phyloP scores from a whole-genome alignment of 37 sponge, comb jelly and placozoan genomes.

The Hormiphora californensis region DNA sequence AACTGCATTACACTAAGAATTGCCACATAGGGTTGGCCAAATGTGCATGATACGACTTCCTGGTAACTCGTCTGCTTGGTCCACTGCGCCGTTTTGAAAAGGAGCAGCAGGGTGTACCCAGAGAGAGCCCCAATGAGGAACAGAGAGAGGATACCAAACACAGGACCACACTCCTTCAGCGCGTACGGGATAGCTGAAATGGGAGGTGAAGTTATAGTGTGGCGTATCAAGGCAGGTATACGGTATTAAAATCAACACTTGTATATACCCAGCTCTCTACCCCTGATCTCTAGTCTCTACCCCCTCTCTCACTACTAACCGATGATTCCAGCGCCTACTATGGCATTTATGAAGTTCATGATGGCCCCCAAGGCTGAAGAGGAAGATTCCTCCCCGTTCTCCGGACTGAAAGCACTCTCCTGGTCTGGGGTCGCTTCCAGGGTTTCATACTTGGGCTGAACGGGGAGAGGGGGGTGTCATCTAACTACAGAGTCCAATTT shows the following conservation, averaged over 20 bases:
- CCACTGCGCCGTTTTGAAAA: conserved; percentile 27
- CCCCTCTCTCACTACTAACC: too few relatives aligned
- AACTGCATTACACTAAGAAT: conserved; percentile 39
- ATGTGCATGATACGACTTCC: conserved; percentile 35
- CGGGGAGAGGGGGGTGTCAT: neutral
- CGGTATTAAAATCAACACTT: too few relatives aligned
- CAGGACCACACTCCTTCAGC: conserved; percentile 47
- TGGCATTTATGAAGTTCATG: conserved; percentile 54
- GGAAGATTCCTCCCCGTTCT: neutral
- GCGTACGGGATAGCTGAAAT: conserved; percentile 46
- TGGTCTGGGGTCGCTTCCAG: neutral
- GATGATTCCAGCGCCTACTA: conserved; percentile 38
- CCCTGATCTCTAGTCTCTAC: too few relatives aligned
- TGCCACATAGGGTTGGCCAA: conserved; percentile 6
- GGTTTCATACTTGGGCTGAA: conserved; percentile 26
- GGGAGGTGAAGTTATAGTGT: neutral
- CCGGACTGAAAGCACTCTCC: conserved; percentile 12
- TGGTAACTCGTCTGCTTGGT: conserved; percentile 45
- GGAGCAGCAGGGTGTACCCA: conserved; percentile 34
- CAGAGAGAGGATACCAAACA: conserved; percentile 9
- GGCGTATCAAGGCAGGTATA: too few relatives aligned
- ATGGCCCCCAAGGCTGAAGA: conserved; percentile 37
- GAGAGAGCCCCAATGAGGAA: conserved; percentile 14
- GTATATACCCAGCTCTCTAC: too few relatives aligned
- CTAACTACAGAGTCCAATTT: too few relatives aligned